Evolutionary conservation across 2,888 invertebrate species (phyloP).

Genomic region (Tipula unca): DNA sequence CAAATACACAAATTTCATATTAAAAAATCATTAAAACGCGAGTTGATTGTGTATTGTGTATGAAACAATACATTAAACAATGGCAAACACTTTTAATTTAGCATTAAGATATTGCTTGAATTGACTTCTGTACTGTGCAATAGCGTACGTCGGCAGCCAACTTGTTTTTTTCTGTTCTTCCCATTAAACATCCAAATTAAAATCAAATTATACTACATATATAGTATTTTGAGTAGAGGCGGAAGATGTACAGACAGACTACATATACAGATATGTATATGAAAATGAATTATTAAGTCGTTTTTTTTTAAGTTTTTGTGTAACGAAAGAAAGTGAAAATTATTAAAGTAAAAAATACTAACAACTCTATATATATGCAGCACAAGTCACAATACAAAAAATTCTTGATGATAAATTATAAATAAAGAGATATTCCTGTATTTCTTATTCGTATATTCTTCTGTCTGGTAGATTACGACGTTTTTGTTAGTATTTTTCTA

Average conservation of each 20-base stretch:
- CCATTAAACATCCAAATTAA: neutral
- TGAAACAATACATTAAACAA: neutral
- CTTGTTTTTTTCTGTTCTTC: neutral
- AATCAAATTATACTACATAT: neutral
- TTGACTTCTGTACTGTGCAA: neutral
- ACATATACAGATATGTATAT: neutral
- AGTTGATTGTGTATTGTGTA: neutral
- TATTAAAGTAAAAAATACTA: neutral
- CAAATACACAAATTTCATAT: neutral
- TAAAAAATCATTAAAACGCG: neutral
- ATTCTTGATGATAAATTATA: neutral
- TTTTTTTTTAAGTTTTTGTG: neutral
- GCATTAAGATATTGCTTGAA: neutral
- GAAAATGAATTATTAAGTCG: neutral
- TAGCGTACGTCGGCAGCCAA: neutral
- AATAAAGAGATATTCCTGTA: neutral
- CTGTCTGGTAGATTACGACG: neutral
- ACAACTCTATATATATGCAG: neutral
- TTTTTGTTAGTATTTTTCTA: neutral
- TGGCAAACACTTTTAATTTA: neutral
- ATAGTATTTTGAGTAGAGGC: neutral
- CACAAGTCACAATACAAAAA: neutral
- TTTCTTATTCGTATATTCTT: neutral
- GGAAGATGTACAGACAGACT: neutral
- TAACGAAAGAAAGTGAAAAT: slow-evolving; percentile 2